Percentiles rank a stretch among this genome's conserved stretches.
Evolutionary conservation across 1,140 invertebrate species (phyloP).

Genomic region (Scaptomyza pallida): DNA sequence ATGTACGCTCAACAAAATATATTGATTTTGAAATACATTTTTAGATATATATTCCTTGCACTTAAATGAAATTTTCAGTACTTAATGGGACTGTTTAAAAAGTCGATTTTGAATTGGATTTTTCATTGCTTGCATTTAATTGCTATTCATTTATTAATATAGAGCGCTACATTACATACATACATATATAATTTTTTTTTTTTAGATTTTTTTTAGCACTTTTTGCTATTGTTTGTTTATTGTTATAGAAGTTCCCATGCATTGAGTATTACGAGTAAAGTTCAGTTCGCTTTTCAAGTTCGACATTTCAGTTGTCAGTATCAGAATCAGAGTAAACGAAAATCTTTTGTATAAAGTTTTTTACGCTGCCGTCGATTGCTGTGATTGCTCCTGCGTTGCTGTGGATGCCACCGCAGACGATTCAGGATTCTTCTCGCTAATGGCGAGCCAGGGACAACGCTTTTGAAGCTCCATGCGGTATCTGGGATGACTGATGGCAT

Average conservation of each 20-base stretch:
- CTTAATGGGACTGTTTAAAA: neutral
- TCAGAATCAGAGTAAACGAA: neutral
- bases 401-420: slow-evolving; percentile 79
- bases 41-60: too few species aligned
- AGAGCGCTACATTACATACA: slow-evolving; percentile 25
- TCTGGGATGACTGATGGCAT: slow-evolving; percentile 95
- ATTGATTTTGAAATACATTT: too few species aligned
- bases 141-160: slow-evolving; percentile 52
- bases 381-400: slow-evolving; percentile 74
- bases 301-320: neutral
- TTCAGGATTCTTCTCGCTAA: slow-evolving; percentile 85
- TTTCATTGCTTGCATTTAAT: slow-evolving; percentile 51
- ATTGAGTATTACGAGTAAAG: slow-evolving; percentile 53
- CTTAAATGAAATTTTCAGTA: too few species aligned
- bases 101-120: slow-evolving; percentile 15
- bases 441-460: slow-evolving; percentile 87
- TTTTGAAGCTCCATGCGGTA: slow-evolving; percentile 89
- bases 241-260: slow-evolving; percentile 56
- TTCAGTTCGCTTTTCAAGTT: slow-evolving; percentile 33
- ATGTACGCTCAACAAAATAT: too few species aligned
- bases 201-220: neutral
- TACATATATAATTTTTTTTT: slow-evolving; percentile 1
- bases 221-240: slow-evolving; percentile 8
- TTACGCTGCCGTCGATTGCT: slow-evolving; percentile 73
- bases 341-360: slow-evolving; percentile 66